Evolutionary conservation across 2,113 vertebrate species (phyloP).

Genomic region (Procavia capensis): DNA sequence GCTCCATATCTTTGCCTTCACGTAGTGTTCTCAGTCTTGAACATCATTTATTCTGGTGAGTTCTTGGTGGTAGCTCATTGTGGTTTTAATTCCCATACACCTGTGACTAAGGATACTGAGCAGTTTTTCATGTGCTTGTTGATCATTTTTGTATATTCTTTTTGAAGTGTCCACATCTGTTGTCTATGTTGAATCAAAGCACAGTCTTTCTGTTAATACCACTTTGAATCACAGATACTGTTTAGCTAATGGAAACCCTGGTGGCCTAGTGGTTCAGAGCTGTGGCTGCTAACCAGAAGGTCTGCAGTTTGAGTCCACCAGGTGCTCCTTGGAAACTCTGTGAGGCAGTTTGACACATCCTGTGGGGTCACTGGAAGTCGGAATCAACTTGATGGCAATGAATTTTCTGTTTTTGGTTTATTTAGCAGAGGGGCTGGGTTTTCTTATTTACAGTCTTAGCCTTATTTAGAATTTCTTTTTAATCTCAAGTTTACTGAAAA

Average conservation of each 20-base stretch:
- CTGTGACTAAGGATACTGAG: not conserved
- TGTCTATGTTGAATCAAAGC: slow-evolving; percentile 16
- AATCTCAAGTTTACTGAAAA: slow-evolving; percentile 18
- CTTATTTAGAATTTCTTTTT: slow-evolving; percentile 51
- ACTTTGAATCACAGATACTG: slow-evolving; percentile 29
- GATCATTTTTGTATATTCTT: slow-evolving; percentile 4
- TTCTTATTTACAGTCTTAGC: slow-evolving; percentile 10
- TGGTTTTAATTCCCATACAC: slow-evolving; percentile 39
- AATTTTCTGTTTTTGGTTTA: no score
- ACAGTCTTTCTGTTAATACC: slow-evolving; percentile 16
- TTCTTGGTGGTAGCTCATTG: not conserved
- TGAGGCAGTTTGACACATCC: no score
- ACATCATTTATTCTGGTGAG: not conserved
- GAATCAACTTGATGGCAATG: no score
- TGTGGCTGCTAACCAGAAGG: no score
- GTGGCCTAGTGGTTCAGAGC: no score
- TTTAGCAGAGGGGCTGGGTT: slow-evolving; percentile 21
- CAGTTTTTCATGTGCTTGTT: slow-evolving; percentile 34
- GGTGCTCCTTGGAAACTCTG: no score
- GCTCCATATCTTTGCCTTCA: not conserved
- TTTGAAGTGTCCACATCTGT: slow-evolving; percentile 45
- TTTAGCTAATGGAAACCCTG: no score
- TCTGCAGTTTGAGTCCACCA: no score
- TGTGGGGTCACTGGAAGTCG: no score
- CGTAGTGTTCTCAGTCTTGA: not conserved